Evolutionary conservation across 2,888 invertebrate genomes (phyloP).

Genomic region (Anthrax anthrax): DNA sequence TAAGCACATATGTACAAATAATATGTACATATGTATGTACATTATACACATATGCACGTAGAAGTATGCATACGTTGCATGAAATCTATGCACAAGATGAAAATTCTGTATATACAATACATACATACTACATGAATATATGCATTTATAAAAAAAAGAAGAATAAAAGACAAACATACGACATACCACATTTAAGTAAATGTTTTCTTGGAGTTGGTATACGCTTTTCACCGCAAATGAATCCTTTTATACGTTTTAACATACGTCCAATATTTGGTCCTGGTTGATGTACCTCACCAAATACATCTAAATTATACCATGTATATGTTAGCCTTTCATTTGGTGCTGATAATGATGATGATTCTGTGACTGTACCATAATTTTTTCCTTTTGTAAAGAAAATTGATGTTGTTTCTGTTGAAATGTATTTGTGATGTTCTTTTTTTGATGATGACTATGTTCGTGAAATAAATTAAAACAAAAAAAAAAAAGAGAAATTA

Average conservation of each 20-base stretch:
- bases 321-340: slow-evolving; percentile 48
- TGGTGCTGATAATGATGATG: background rate
- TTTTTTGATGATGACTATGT: background rate
- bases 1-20: too few relatives aligned
- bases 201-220: slow-evolving; percentile 44
- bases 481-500: too few relatives aligned
- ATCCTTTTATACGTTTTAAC: slow-evolving; percentile 37
- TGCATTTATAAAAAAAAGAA: background rate
- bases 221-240: slow-evolving; percentile 28
- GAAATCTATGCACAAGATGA: too few relatives aligned
- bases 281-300: slow-evolving; percentile 43
- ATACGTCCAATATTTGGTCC: slow-evolving; percentile 27
- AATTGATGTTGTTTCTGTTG: background rate
- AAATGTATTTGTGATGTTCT: background rate
- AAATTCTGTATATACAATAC: background rate
- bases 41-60: too few relatives aligned
- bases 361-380: background rate
- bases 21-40: too few relatives aligned
- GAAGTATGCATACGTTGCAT: too few relatives aligned
- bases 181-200: slow-evolving; percentile 55
- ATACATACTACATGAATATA: background rate
- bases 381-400: background rate
- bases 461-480: too few relatives aligned
- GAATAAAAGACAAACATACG: background rate
- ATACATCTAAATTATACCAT: slow-evolving; percentile 68